Percentiles rank a stretch among this genome's conserved stretches.
Evolutionary conservation across 2,888 invertebrate genomes (phyloP).

Genomic region (Entomobrya multifasciata): DNA sequence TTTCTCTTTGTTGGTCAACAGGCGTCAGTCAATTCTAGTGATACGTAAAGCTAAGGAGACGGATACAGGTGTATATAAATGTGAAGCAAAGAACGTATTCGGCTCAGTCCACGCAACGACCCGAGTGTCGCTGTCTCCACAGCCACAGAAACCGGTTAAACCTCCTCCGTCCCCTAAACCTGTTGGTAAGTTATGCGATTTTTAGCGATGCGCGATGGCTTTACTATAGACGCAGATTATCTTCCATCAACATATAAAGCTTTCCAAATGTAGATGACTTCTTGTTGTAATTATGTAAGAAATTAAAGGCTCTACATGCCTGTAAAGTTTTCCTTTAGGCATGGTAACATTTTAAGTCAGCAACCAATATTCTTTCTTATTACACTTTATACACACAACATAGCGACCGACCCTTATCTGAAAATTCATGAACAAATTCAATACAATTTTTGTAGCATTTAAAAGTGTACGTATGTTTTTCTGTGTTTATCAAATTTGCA

Average conservation of each 20-base stretch:
- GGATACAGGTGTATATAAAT: constrained; percentile 78
- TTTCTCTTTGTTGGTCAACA: constrained; percentile 51
- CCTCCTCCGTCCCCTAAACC: constrained; percentile 74
- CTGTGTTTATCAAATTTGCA: too few relatives aligned
- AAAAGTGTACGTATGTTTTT: neutral
- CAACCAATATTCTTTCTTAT: too few relatives aligned
- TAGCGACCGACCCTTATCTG: too few relatives aligned
- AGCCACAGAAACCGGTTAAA: constrained; percentile 51
- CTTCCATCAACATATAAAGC: neutral
- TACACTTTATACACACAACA: too few relatives aligned
- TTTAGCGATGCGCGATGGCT: too few relatives aligned
- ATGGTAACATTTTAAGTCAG: too few relatives aligned
- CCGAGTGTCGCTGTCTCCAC: constrained; percentile 73
- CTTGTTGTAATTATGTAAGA: too few relatives aligned
- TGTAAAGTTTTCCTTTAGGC: too few relatives aligned
- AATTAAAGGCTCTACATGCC: too few relatives aligned
- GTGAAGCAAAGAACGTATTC: constrained; percentile 79
- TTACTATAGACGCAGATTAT: too few relatives aligned
- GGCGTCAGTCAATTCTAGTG: constrained; percentile 79
- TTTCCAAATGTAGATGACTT: too few relatives aligned
- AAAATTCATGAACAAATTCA: too few relatives aligned
- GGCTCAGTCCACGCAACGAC: constrained; percentile 78
- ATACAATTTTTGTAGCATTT: neutral
- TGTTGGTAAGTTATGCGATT: constrained; percentile 71
- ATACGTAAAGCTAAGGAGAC: constrained; percentile 79